Evolutionary conservation across 2,797 vertebrate species (phyloP).

Genomic region (Peromyscus eremicus): DNA sequence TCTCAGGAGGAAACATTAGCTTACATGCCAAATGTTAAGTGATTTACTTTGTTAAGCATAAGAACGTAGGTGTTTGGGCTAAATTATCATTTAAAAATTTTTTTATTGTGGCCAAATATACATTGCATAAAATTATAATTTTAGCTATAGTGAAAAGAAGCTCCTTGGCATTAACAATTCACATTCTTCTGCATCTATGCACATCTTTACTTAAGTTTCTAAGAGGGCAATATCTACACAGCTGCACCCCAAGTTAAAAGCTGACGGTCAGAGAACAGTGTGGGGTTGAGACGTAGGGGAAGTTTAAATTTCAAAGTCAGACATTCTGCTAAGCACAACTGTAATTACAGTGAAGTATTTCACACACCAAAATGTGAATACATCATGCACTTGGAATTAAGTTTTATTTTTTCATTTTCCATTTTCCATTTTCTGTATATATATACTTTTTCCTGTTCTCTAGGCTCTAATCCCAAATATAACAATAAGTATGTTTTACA

Average conservation of each 20-base stretch:
- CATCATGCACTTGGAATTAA: slow-evolving; percentile 24
- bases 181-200: background rate
- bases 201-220: background rate
- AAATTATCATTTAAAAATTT: slow-evolving; percentile 32
- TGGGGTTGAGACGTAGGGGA: slow-evolving; percentile 4
- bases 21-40: slow-evolving; percentile 60
- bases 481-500: slow-evolving; percentile 47
- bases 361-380: slow-evolving; percentile 26
- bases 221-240: background rate
- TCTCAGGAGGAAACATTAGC: background rate
- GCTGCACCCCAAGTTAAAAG: background rate
- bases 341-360: slow-evolving; percentile 41
- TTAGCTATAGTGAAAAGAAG: background rate
- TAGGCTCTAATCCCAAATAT: slow-evolving; percentile 30
- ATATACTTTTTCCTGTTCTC: background rate
- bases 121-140: background rate
- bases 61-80: slow-evolving; percentile 27
- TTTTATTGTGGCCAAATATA: slow-evolving; percentile 39
- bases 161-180: background rate
- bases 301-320: slow-evolving; percentile 64
- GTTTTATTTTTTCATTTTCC: slow-evolving; percentile 33
- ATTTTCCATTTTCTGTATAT: background rate
- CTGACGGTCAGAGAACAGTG: background rate
- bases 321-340: slow-evolving; percentile 62
- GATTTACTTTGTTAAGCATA: slow-evolving; percentile 63